Conservation (phyloP, 2,797 vertebrate genomes). For the Pipistrellus pipistrellus region DNA sequence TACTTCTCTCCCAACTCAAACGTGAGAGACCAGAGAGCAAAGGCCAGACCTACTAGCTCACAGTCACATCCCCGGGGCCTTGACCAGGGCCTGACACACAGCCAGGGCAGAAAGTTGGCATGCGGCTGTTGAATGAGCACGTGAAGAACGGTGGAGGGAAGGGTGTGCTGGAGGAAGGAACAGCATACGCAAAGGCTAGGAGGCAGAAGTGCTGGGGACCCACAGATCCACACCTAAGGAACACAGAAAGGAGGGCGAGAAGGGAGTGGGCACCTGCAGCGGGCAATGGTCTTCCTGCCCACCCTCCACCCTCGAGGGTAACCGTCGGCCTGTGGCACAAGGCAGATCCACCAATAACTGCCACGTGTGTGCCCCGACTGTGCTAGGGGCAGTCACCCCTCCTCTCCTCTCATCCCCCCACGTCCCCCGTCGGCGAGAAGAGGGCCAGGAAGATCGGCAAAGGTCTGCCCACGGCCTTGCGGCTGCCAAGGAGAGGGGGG, state of each 20-base stretch:
- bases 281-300: neutral
- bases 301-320: neutral
- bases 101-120: neutral
- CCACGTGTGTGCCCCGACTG: neutral
- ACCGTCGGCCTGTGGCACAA: too few relatives aligned
- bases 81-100: neutral
- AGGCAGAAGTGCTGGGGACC: neutral
- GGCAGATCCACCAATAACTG: neutral
- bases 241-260: neutral
- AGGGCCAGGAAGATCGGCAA: too few relatives aligned
- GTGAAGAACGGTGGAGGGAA: neutral
- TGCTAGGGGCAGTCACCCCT: accelerated
- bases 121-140: accelerated
- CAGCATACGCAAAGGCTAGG: neutral
- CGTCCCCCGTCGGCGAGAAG: neutral
- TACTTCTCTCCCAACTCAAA: neutral
- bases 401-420: neutral
- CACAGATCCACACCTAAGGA: neutral
- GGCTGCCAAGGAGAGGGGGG: neutral
- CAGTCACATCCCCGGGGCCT: neutral
- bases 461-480: neutral
- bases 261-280: neutral
- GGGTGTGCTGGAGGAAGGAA: neutral
- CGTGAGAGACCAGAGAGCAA: neutral
- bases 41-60: neutral